Conservation (phyloP, 2,797 vertebrate species). For the Mionectes olivaceus region DNA sequence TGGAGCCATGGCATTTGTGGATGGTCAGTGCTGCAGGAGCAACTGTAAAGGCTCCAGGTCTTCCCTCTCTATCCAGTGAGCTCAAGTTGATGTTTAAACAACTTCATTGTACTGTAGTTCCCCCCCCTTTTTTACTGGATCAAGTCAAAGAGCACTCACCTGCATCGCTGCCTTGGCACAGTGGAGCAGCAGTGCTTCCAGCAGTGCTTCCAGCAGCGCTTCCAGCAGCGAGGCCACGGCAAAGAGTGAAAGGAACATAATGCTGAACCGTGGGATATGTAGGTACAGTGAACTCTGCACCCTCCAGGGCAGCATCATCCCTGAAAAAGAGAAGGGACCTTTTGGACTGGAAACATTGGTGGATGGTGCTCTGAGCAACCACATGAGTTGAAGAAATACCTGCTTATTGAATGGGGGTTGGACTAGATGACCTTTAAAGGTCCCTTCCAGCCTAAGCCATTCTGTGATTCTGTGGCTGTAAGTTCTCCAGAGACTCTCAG, state of each 20-base stretch:
- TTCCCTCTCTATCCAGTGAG: neutral
- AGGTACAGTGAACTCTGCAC: neutral
- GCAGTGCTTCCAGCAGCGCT: neutral
- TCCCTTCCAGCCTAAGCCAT: neutral
- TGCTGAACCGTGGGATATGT: rapidly evolving
- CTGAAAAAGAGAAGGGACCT: neutral
- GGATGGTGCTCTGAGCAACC: neutral
- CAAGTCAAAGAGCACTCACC: neutral
- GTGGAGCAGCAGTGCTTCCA: neutral
- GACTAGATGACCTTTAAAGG: neutral
- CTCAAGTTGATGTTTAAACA: neutral
- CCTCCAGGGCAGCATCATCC: neutral
- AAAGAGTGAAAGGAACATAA: neutral
- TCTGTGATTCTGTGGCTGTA: neutral
- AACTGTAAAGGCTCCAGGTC: neutral
- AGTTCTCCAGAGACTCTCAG: neutral
- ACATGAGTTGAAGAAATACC: neutral
- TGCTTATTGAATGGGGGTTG: neutral
- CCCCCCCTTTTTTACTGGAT: neutral
- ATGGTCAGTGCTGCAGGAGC: neutral
- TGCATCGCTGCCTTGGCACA: neutral
- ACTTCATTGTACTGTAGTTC: neutral
- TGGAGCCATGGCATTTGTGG: rapidly evolving
- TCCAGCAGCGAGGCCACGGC: rapidly evolving
- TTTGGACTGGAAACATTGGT: neutral